Conservation (phyloP, 1,140 invertebrate genomes). For the Meloidogyne exigua region DNA sequence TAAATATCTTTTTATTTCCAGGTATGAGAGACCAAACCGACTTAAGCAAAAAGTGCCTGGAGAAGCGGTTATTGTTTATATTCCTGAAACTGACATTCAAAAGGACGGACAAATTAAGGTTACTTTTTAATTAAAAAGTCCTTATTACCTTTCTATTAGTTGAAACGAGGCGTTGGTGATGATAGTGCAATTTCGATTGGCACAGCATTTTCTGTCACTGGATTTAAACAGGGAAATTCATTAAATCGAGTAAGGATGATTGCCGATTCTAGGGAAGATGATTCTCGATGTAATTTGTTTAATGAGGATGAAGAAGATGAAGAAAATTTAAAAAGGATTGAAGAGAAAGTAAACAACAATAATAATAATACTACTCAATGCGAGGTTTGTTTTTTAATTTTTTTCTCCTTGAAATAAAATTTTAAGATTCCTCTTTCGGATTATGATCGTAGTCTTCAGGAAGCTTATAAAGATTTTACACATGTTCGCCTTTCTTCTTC, state of each 20-base stretch:
- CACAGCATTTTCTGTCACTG: conserved; percentile 26
- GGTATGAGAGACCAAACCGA: conserved; percentile 34
- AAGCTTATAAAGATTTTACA: conserved; percentile 10
- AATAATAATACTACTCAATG: not conserved
- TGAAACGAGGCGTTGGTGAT: conserved; percentile 31
- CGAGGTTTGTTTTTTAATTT: not conserved
- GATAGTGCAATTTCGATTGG: conserved; percentile 30
- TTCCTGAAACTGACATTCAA: conserved; percentile 37
- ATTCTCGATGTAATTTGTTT: conserved; percentile 40
- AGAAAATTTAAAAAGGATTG: not conserved
- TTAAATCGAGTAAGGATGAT: conserved; percentile 7
- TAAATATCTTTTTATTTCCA: conserved; percentile 25
- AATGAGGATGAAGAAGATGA: conserved; percentile 31
- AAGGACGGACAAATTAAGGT: conserved; percentile 49
- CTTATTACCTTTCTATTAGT: too few relatives aligned
- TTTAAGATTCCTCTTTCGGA: conserved; percentile 9
- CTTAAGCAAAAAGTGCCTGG: not conserved
- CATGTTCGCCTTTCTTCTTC: conserved; percentile 10
- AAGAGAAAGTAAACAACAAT: not conserved
- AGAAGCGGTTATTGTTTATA: conserved; percentile 45
- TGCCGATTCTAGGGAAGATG: conserved; percentile 20
- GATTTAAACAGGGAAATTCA: conserved; percentile 2
- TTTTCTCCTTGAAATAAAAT: not conserved
- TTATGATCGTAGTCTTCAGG: conserved; percentile 28
- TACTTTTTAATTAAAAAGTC: not conserved